Percentiles rank a stretch among this genome's conserved stretches.
Evolutionary conservation across 2,797 vertebrate genomes (phyloP).

Genomic region (Siniperca scherzeri): DNA sequence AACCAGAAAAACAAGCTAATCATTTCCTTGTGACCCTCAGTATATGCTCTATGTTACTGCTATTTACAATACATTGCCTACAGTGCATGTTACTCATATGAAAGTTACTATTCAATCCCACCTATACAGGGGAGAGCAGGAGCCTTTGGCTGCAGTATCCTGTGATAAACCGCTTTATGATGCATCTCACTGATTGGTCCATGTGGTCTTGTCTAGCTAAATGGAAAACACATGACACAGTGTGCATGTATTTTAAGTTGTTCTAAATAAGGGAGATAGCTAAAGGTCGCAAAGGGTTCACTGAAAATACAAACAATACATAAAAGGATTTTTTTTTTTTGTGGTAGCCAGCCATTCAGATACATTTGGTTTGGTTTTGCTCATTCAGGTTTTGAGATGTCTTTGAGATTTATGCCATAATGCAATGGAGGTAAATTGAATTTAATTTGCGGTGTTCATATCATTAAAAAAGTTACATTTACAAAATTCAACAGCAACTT

Average conservation of each 20-base stretch:
- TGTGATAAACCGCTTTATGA: slow-evolving; percentile 22
- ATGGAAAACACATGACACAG: slow-evolving; percentile 31
- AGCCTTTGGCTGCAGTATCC: slow-evolving; percentile 18
- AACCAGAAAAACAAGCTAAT: slow-evolving; percentile 28
- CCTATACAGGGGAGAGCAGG: neutral
- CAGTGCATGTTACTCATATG: neutral
- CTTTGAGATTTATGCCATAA: neutral
- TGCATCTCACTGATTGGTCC: neutral
- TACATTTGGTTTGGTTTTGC: no score
- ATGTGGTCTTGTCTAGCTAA: neutral
- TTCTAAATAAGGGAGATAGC: neutral
- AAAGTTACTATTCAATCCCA: slow-evolving; percentile 5
- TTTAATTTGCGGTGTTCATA: no score
- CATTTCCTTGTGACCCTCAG: slow-evolving; percentile 37
- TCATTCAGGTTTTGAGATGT: neutral
- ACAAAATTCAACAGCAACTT: no score
- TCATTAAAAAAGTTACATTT: no score
- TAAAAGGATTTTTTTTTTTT: no score
- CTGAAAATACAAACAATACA: neutral
- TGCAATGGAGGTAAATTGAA: no score
- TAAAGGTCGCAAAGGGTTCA: neutral
- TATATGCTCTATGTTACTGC: neutral
- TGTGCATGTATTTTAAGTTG: neutral
- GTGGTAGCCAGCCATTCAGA: no score
- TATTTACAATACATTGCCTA: neutral